A percentile compares a stretch with the other conserved stretches of the same genome.
phyloP scores from a whole-genome alignment of 1,140 invertebrate species.

The Zophobas morio region DNA sequence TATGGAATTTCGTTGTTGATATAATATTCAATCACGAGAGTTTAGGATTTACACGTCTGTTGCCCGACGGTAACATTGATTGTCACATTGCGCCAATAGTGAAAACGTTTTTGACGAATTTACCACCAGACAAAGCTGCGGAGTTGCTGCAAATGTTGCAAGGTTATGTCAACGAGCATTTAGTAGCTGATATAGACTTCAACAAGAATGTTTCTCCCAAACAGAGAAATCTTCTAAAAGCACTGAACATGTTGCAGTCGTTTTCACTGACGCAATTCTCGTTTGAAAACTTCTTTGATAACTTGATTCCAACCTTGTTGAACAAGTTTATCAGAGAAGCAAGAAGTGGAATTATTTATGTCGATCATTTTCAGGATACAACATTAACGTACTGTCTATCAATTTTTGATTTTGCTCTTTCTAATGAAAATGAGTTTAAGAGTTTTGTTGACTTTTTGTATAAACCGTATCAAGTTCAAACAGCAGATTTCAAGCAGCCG shows the following conservation, averaged over 20 bases:
- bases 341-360: conserved; percentile 7
- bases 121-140: conserved; percentile 19
- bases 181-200: conserved; percentile 51
- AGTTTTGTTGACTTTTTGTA: conserved; percentile 51
- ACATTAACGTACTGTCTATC: conserved; percentile 43
- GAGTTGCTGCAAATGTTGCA: conserved; percentile 37
- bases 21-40: conserved; percentile 47
- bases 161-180: conserved; percentile 46
- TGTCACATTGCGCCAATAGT: neutral
- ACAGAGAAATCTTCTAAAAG: conserved; percentile 54
- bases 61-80: neutral
- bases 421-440: conserved; percentile 43
- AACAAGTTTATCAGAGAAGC: conserved; percentile 7
- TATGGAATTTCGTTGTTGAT: conserved; percentile 54
- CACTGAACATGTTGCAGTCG: conserved; percentile 11
- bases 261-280: neutral
- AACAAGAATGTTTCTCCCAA: conserved; percentile 48
- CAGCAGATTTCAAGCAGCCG: conserved; percentile 38
- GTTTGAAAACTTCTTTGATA: neutral
- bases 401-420: conserved; percentile 54
- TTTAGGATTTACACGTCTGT: conserved; percentile 48
- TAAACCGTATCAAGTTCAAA: conserved; percentile 39
- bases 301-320: neutral
- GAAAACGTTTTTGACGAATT: conserved; percentile 51
- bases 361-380: conserved; percentile 48